Evolutionary conservation across 2,797 vertebrate genomes (phyloP).

Genomic region (Leucoraja ocellata): DNA sequence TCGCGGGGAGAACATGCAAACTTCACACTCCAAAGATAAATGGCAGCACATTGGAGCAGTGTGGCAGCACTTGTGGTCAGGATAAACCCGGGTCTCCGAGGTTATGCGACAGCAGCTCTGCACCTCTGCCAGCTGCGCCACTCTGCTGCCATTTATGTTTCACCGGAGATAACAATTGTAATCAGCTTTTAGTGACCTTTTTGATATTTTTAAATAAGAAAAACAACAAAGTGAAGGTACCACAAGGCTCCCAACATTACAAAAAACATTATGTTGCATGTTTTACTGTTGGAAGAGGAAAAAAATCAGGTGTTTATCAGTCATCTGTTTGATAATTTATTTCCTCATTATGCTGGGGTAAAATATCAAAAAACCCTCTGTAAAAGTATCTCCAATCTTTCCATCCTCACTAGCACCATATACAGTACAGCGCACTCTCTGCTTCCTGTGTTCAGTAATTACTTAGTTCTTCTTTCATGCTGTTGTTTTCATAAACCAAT

Average conservation of each 20-base stretch:
- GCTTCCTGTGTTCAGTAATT: slow-evolving; percentile 54
- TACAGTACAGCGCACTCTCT: slow-evolving; percentile 25
- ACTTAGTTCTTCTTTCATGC: slow-evolving; percentile 67
- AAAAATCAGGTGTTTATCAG: slow-evolving; percentile 44
- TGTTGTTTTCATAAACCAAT: slow-evolving; percentile 66
- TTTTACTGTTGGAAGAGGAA: slow-evolving; percentile 38
- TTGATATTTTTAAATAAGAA: background rate
- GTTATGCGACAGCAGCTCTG: too few relatives aligned
- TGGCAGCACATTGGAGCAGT: background rate
- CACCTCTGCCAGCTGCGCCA: too few relatives aligned
- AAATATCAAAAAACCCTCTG: slow-evolving; percentile 16
- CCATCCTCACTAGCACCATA: background rate
- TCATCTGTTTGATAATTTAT: slow-evolving; percentile 51
- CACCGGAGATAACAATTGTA: background rate
- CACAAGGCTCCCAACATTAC: background rate
- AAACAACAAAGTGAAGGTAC: background rate
- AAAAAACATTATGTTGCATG: background rate
- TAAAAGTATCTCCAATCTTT: background rate
- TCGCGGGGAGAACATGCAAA: too few relatives aligned
- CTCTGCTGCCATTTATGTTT: too few relatives aligned
- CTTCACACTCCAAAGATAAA: too few relatives aligned
- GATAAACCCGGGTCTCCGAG: too few relatives aligned
- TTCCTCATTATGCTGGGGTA: slow-evolving; percentile 47
- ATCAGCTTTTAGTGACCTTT: background rate
- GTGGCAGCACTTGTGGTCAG: background rate